A percentile compares a stretch with the other conserved stretches of the same genome.
These are phyloP conservation scores for Turdus rufiventris DNA, from an alignment of 2,113 vertebrate genomes.

Conservation along the genomic window DNA sequence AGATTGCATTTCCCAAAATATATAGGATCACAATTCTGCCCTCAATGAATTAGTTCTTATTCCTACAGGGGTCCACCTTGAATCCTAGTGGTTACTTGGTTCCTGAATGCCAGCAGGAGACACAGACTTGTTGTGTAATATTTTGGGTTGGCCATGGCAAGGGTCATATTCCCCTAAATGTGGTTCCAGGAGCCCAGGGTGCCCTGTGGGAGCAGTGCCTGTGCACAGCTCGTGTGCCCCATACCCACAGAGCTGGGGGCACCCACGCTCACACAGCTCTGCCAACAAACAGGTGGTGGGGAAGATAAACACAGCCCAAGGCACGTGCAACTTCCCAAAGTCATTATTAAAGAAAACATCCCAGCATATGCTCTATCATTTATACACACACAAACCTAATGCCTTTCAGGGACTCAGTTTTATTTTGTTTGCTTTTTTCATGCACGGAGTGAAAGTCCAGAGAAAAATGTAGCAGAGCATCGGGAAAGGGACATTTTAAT, in stretches of 20 bases:
- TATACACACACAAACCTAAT: background rate
- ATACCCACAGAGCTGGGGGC: background rate
- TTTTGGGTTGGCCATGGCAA: background rate
- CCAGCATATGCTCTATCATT: background rate
- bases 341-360: background rate
- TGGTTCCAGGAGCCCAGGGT: background rate
- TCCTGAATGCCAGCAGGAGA: background rate
- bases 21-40: background rate
- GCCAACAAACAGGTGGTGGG: background rate
- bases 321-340: background rate
- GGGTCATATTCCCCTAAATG: accelerated
- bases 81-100: background rate
- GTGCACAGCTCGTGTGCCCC: background rate
- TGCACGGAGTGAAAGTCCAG: background rate
- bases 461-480: background rate
- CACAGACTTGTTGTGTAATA: background rate
- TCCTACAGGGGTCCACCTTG: background rate
- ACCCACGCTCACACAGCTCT: background rate
- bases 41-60: background rate
- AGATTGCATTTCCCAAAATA: background rate
- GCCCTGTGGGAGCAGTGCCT: background rate
- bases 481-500: background rate
- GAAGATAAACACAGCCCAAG: background rate
- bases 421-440: background rate
- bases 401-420: background rate